Conservation (phyloP, 92 coral and sea anemone genomes). For the Micromussa lordhowensis region DNA sequence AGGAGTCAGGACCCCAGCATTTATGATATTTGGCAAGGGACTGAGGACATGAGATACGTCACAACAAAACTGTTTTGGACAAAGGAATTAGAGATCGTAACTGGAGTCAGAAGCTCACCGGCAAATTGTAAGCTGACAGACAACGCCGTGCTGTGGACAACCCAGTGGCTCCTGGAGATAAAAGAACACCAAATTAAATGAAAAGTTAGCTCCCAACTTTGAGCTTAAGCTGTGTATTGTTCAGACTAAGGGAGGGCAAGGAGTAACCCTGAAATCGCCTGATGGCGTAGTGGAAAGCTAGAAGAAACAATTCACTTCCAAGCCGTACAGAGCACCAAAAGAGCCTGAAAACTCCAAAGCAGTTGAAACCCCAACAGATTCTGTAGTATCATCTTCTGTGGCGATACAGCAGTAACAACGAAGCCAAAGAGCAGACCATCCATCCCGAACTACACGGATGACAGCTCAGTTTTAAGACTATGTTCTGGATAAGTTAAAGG, state of each 20-base stretch:
- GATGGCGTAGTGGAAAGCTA: too few relatives aligned
- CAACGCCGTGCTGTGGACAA: conserved; percentile 30
- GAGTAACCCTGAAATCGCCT: conserved; percentile 37
- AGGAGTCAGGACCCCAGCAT: conserved; percentile 55
- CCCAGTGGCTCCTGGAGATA: conserved; percentile 44
- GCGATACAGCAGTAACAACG: too few relatives aligned
- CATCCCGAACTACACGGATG: too few relatives aligned
- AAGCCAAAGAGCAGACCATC: too few relatives aligned
- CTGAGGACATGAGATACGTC: conserved; percentile 53
- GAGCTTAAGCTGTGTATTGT: conserved; percentile 51
- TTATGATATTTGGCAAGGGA: conserved; percentile 59
- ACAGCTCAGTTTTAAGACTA: too few relatives aligned
- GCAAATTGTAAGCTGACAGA: conserved; percentile 54
- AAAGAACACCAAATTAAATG: conserved; percentile 57
- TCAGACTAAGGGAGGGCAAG: conserved; percentile 23
- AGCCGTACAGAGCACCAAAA: conserved; percentile 39
- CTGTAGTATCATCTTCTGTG: not conserved
- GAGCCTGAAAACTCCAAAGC: conserved; percentile 6
- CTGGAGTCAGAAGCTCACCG: conserved; percentile 51
- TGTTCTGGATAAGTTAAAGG: too few relatives aligned
- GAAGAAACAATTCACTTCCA: conserved; percentile 50
- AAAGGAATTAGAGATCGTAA: conserved; percentile 56
- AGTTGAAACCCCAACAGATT: conserved; percentile 1
- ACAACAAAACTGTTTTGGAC: conserved; percentile 48
- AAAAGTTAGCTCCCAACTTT: conserved; percentile 54